phyloP scores from a whole-genome alignment of 1,140 invertebrate genomes.

The Holotrichia oblita region DNA sequence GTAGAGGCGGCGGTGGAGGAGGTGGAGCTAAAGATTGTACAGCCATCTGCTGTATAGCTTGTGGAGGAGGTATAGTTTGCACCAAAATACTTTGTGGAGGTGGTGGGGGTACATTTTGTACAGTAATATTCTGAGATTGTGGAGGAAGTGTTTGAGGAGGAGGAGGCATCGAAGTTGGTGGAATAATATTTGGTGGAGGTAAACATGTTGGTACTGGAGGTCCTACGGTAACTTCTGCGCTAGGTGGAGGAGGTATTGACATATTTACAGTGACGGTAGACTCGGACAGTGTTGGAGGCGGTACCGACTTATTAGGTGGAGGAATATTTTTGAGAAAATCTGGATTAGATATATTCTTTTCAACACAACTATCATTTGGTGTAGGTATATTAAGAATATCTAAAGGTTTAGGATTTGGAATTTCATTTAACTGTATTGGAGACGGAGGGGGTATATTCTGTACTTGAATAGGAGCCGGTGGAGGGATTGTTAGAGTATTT shows the following conservation, averaged over 20 bases:
- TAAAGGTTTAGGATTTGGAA: slow-evolving; percentile 60
- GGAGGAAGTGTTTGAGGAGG: slow-evolving; percentile 44
- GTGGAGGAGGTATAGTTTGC: slow-evolving; percentile 47
- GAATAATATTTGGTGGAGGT: slow-evolving; percentile 59
- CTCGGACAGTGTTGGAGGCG: slow-evolving; percentile 56
- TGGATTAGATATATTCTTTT: slow-evolving; percentile 51
- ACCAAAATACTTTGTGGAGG: slow-evolving; percentile 47
- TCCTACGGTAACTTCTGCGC: slow-evolving; percentile 33
- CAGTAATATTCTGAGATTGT: slow-evolving; percentile 40
- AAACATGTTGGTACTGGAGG: slow-evolving; percentile 49
- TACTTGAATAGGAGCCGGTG: slow-evolving; percentile 63
- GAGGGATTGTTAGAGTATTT: slow-evolving; percentile 60
- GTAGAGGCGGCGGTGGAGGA: slow-evolving; percentile 51
- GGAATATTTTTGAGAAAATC: slow-evolving; percentile 60
- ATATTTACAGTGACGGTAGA: slow-evolving; percentile 46
- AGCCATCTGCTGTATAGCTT: slow-evolving; percentile 55
- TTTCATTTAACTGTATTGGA: slow-evolving; percentile 58
- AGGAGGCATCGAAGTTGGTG: slow-evolving; percentile 56
- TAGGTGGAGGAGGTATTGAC: slow-evolving; percentile 43
- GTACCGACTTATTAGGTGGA: slow-evolving; percentile 60
- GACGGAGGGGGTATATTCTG: slow-evolving; percentile 65
- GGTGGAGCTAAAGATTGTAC: slow-evolving; percentile 60
- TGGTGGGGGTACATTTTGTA: slow-evolving; percentile 40
- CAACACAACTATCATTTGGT: slow-evolving; percentile 55
- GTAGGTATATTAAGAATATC: slow-evolving; percentile 59